Conservation (phyloP, 2,888 invertebrate genomes). For the Stenoptilia bipunctidactyla region DNA sequence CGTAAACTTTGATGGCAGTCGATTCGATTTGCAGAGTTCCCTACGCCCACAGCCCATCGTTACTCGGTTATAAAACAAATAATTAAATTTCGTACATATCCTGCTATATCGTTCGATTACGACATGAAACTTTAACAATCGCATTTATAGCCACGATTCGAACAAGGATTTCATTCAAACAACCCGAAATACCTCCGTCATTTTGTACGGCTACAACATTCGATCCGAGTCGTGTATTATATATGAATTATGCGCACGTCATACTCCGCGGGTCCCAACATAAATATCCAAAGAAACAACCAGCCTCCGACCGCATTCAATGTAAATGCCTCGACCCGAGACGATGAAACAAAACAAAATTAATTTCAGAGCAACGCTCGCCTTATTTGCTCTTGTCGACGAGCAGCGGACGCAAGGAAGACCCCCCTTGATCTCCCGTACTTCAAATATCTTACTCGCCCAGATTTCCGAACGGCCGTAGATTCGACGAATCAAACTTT, state of each 20-base stretch:
- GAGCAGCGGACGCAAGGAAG: slow-evolving; percentile 40
- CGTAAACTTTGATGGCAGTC: slow-evolving; percentile 55
- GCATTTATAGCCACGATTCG: too few species aligned
- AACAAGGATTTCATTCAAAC: too few species aligned
- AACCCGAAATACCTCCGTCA: too few species aligned
- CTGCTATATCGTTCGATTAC: too few species aligned
- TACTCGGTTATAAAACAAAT: neutral
- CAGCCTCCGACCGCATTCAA: slow-evolving; percentile 67
- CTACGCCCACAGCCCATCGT: neutral
- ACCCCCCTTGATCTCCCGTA: slow-evolving; percentile 49
- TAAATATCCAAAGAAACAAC: slow-evolving; percentile 60
- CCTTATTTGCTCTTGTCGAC: slow-evolving; percentile 49
- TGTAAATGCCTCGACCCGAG: slow-evolving; percentile 53
- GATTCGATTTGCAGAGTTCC: slow-evolving; percentile 22
- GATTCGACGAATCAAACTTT: slow-evolving; percentile 39
- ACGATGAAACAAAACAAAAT: slow-evolving; percentile 68
- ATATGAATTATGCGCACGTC: slow-evolving; percentile 68
- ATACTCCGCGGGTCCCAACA: slow-evolving; percentile 59
- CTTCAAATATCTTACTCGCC: slow-evolving; percentile 46
- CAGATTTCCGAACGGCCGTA: slow-evolving; percentile 30
- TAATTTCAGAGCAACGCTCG: slow-evolving; percentile 62
- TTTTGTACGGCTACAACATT: slow-evolving; percentile 57
- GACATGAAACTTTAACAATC: too few species aligned
- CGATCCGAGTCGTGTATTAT: slow-evolving; percentile 43
- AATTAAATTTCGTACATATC: too few species aligned